phyloP scores from a whole-genome alignment of 2,797 vertebrate species.

The Aldrovandia affinis region DNA sequence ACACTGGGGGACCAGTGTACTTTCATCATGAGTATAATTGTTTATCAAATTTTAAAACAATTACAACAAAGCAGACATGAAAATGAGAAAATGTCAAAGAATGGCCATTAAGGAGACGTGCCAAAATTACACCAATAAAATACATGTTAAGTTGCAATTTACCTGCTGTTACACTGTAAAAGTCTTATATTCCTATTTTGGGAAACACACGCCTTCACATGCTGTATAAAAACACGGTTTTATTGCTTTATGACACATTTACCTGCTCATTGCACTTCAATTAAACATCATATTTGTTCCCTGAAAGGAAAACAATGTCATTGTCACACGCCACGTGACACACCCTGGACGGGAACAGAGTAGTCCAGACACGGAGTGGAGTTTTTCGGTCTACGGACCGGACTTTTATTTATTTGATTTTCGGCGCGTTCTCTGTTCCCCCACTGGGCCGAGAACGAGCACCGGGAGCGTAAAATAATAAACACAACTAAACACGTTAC shows the following conservation, averaged over 20 bases:
- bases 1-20: not conserved
- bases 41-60: not conserved
- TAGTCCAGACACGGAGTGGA: no score
- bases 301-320: slow-evolving; percentile 14
- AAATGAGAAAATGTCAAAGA: not conserved
- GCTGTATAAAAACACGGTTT: slow-evolving; percentile 3
- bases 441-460: no score
- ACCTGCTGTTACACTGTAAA: slow-evolving; percentile 10
- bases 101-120: not conserved
- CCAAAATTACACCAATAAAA: not conserved
- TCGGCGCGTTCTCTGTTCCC: no score
- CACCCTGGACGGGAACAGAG: no score
- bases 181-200: slow-evolving; percentile 25
- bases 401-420: no score
- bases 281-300: not conserved
- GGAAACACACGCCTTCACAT: not conserved
- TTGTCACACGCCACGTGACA: no score
- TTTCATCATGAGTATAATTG: not conserved
- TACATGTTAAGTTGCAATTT: not conserved
- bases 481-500: no score
- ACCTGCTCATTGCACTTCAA: not conserved
- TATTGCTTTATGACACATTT: slow-evolving; percentile 16
- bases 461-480: no score
- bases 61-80: not conserved
- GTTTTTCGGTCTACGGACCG: no score